These are phyloP conservation scores for Hermaeophaga mercurialis DNA, from an alignment of 2,888 invertebrate genomes.

Conservation along the genomic window DNA sequence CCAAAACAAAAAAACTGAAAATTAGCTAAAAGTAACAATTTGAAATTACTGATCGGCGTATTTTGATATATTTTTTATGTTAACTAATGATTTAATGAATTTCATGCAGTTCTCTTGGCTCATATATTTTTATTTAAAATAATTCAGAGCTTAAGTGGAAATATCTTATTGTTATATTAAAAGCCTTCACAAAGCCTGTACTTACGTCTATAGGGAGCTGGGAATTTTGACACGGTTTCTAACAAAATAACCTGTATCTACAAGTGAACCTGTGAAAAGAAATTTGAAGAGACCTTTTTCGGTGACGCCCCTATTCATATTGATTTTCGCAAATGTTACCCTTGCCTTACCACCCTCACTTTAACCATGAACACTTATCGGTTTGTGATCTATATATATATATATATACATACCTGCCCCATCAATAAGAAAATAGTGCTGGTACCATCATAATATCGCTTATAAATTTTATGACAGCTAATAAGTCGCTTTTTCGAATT, in stretches of 20 bases:
- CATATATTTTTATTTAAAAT: too few relatives aligned
- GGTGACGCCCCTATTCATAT: slow-evolving; percentile 30
- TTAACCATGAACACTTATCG: slow-evolving; percentile 27
- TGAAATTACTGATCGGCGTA: too few relatives aligned
- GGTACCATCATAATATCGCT: slow-evolving; percentile 42
- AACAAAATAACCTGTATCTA: slow-evolving; percentile 12
- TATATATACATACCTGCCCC: slow-evolving; percentile 28
- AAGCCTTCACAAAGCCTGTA: too few relatives aligned
- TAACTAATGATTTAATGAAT: too few relatives aligned
- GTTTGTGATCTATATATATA: slow-evolving; percentile 35
- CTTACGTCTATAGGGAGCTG: too few relatives aligned
- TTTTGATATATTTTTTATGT: too few relatives aligned
- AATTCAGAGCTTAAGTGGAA: too few relatives aligned
- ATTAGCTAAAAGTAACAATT: too few relatives aligned
- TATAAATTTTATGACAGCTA: slow-evolving; percentile 29
- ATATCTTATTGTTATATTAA: too few relatives aligned
- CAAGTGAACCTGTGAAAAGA: slow-evolving; percentile 11
- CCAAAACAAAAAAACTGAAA: too few relatives aligned
- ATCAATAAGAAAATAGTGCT: slow-evolving; percentile 36
- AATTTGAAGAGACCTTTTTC: slow-evolving; percentile 16
- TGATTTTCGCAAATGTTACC: slow-evolving; percentile 25
- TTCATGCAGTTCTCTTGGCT: too few relatives aligned
- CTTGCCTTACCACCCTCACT: slow-evolving; percentile 31
- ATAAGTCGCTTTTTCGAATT: slow-evolving; percentile 28
- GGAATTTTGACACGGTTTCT: slow-evolving; percentile 1